These are phyloP conservation scores for Albula goreensis DNA, from an alignment of 2,113 vertebrate species.

Conservation along the genomic window DNA sequence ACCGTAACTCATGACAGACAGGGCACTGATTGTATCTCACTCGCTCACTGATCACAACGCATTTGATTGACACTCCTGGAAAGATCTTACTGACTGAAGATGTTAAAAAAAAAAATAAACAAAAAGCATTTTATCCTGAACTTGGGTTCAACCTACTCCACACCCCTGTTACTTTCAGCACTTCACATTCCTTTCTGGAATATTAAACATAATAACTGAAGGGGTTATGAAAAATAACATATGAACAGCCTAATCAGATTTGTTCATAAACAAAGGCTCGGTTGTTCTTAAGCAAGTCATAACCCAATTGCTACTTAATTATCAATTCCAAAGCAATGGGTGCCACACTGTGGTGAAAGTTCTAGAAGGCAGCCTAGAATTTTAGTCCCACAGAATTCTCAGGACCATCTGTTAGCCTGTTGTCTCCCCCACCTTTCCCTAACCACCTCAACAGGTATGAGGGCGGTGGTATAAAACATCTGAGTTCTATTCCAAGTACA, in stretches of 20 bases:
- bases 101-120: neutral
- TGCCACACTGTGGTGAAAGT: neutral
- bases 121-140: neutral
- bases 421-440: neutral
- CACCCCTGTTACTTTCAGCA: neutral
- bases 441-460: neutral
- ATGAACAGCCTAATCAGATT: neutral
- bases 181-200: slow-evolving; percentile 7
- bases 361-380: neutral
- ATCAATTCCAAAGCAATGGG: neutral
- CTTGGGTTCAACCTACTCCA: neutral
- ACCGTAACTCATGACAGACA: slow-evolving; percentile 1
- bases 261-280: neutral
- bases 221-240: neutral
- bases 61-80: slow-evolving; percentile 9
- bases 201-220: slow-evolving; percentile 5
- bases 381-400: neutral
- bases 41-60: neutral
- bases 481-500: no score
- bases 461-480: no score
- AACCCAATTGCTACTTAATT: neutral
- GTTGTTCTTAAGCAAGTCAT: neutral
- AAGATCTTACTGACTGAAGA: neutral
- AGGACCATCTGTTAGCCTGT: neutral
- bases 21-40: neutral